These are phyloP conservation scores for Apis dorsata DNA, from an alignment of 1,140 invertebrate species.

Conservation along the genomic window DNA sequence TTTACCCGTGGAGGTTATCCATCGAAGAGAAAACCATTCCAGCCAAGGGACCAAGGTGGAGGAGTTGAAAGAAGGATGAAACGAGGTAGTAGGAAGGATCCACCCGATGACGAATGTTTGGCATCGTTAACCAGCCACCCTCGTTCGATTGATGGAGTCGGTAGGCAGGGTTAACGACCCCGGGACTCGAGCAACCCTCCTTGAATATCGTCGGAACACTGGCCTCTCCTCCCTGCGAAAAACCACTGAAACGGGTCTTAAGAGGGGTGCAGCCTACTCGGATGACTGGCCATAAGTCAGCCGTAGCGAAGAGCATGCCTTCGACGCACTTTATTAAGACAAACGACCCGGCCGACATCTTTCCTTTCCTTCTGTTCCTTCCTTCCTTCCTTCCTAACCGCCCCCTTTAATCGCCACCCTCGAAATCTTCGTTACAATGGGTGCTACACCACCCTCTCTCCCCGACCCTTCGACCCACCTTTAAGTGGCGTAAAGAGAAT, in stretches of 20 bases:
- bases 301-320: conserved; percentile 49
- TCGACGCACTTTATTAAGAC: conserved; percentile 77
- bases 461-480: background rate
- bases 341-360: conserved; percentile 63
- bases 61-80: conserved; percentile 22
- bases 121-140: conserved; percentile 51
- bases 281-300: conserved; percentile 70
- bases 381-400: too few relatives aligned
- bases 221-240: background rate
- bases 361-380: conserved; percentile 15
- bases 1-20: background rate
- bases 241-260: conserved; percentile 29
- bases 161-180: conserved; percentile 49
- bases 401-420: conserved; percentile 47
- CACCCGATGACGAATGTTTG: conserved; percentile 54
- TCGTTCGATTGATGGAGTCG: conserved; percentile 57
- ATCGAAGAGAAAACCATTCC: background rate
- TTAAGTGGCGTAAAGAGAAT: too few relatives aligned
- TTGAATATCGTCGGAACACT: conserved; percentile 44
- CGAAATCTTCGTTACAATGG: conserved; percentile 17
- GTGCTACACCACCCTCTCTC: background rate
- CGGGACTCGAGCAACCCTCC: background rate
- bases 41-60: background rate
- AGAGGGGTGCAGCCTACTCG: conserved; percentile 45
- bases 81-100: conserved; percentile 6